Percentiles rank a stretch among this genome's conserved stretches.
Conservation (phyloP, 2,113 vertebrate species). For the Actinemys pallida region DNA sequence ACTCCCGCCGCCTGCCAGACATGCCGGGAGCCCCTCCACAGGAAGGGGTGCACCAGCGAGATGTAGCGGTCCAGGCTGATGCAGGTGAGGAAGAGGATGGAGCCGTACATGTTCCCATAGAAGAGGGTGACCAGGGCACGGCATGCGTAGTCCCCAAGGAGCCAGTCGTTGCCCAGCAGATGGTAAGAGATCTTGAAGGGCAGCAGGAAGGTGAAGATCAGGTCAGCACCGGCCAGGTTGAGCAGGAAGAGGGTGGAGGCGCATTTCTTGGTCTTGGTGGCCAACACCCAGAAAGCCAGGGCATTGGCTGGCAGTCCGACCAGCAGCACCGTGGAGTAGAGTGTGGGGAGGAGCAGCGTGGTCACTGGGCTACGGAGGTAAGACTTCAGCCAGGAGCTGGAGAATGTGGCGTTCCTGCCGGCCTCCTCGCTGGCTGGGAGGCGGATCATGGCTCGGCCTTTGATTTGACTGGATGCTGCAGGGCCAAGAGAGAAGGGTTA, state of each 20-base stretch:
- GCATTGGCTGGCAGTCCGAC: constrained; percentile 67
- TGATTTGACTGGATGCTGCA: fast-evolving
- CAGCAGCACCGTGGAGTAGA: constrained; percentile 53
- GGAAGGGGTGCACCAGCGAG: constrained; percentile 58
- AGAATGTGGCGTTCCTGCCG: neutral
- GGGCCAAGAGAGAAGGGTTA: neutral
- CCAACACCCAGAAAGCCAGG: constrained; percentile 70
- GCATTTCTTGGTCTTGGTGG: constrained; percentile 53
- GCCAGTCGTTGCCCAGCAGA: constrained; percentile 73
- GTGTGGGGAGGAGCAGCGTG: constrained; percentile 44
- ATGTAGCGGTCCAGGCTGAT: constrained; percentile 68
- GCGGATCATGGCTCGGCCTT: neutral
- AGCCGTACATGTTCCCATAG: constrained; percentile 75
- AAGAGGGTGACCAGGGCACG: constrained; percentile 51
- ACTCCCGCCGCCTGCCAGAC: fast-evolving
- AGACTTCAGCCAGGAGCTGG: fast-evolving
- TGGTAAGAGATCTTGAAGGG: constrained; percentile 76
- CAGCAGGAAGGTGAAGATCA: constrained; percentile 65
- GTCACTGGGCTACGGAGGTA: constrained; percentile 51
- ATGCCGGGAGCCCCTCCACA: constrained; percentile 30
- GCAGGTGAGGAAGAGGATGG: constrained; percentile 73
- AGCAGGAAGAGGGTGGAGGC: constrained; percentile 64
- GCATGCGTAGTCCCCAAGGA: constrained; percentile 71
- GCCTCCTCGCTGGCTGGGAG: neutral
- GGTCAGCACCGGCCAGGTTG: constrained; percentile 62